Percentiles rank a stretch among this genome's conserved stretches.
These are phyloP conservation scores for Scatophagus argus DNA, from an alignment of 2,113 vertebrate species.

Conservation along the genomic window DNA sequence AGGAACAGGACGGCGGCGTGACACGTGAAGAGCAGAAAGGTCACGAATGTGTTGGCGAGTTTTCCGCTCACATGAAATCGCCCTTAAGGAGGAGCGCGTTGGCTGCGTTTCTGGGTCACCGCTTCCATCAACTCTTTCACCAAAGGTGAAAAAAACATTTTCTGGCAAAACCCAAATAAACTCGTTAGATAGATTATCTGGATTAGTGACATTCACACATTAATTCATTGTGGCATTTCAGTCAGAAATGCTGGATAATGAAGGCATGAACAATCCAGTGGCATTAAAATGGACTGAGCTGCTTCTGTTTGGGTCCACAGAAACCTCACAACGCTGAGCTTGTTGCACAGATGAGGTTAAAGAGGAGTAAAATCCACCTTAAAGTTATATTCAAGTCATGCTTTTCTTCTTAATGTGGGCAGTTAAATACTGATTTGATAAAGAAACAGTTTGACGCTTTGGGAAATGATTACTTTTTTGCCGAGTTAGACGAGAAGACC, in stretches of 20 bases:
- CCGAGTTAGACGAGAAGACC: too few species aligned
- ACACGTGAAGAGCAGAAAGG: conserved; percentile 33
- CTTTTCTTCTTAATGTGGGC: not conserved
- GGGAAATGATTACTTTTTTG: not conserved
- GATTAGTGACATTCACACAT: conserved; percentile 55
- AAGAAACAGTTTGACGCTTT: not conserved
- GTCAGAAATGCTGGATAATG: conserved; percentile 60
- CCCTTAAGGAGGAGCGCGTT: conserved; percentile 6
- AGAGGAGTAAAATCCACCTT: conserved; percentile 31
- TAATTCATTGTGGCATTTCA: conserved; percentile 53
- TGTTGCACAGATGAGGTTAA: conserved; percentile 25
- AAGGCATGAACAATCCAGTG: conserved; percentile 54
- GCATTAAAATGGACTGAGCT: conserved; percentile 54
- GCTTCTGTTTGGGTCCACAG: conserved; percentile 46
- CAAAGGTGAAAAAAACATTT: conserved; percentile 2
- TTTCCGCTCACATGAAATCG: conserved; percentile 24
- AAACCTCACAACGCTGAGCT: conserved; percentile 24
- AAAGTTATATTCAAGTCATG: not conserved
- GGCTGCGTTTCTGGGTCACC: conserved; percentile 29
- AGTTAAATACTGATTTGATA: not conserved
- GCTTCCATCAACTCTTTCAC: conserved; percentile 36
- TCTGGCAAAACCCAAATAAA: conserved; percentile 46
- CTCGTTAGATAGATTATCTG: conserved; percentile 51
- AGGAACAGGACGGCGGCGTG: conserved; percentile 11
- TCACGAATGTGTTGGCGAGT: conserved; percentile 35